Percentiles rank a stretch among this genome's conserved stretches.
Conservation (phyloP, 2,888 invertebrate genomes). For the Drosophila mercatorum region DNA sequence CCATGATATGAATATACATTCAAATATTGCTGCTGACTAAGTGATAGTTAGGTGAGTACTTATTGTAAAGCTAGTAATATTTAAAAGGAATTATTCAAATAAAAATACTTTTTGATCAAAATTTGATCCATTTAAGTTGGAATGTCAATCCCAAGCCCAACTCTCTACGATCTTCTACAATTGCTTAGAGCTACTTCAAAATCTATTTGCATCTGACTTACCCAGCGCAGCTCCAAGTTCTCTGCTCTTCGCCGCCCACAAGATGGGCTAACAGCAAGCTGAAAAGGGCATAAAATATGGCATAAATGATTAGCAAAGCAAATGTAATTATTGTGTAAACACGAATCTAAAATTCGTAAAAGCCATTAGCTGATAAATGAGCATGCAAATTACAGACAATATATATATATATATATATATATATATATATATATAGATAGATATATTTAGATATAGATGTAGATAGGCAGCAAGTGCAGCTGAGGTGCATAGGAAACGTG, state of each 20-base stretch:
- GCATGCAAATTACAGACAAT: constrained; percentile 18
- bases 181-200: too few species aligned
- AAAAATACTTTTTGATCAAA: too few species aligned
- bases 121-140: too few species aligned
- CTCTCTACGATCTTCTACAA: too few species aligned
- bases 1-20: too few species aligned
- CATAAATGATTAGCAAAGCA: not conserved
- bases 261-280: not conserved
- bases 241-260: not conserved
- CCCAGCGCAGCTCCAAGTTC: too few species aligned
- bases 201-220: not conserved
- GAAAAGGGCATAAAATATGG: not conserved
- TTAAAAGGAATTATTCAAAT: too few species aligned
- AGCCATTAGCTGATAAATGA: constrained; percentile 11
- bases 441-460: not conserved
- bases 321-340: constrained; percentile 14
- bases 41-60: too few species aligned
- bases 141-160: too few species aligned
- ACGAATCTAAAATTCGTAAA: constrained; percentile 6
- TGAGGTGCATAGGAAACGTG: constrained; percentile 29
- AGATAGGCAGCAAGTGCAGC: not conserved
- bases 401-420: not conserved
- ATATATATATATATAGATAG: not conserved
- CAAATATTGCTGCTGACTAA: too few species aligned
- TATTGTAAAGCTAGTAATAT: too few species aligned